Evolutionary conservation across 2,113 vertebrate genomes (phyloP).

Genomic region (Anser cygnoides): DNA sequence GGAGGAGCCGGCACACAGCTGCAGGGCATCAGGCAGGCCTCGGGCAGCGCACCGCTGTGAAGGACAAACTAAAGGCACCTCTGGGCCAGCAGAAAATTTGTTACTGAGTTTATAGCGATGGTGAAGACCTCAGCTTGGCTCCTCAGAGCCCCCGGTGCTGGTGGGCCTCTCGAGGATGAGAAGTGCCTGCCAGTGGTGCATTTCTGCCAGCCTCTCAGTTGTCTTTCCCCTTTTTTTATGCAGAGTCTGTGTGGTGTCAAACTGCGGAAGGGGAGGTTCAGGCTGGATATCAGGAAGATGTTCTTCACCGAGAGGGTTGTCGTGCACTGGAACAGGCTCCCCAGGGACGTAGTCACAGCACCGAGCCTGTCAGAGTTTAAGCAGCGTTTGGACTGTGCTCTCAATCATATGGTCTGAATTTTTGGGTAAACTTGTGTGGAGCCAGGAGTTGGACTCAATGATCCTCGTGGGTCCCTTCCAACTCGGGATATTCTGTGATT

Average conservation of each 20-base stretch:
- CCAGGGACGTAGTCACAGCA: too few relatives aligned
- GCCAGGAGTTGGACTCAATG: too few relatives aligned
- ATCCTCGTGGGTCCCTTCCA: too few relatives aligned
- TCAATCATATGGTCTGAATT: too few relatives aligned
- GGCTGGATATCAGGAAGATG: too few relatives aligned
- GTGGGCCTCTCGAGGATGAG: not conserved
- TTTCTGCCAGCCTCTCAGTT: not conserved
- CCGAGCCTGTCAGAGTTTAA: too few relatives aligned
- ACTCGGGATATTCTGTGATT: too few relatives aligned
- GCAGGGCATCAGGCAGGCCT: not conserved
- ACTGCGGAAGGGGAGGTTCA: too few relatives aligned
- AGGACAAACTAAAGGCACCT: not conserved
- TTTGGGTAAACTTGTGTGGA: too few relatives aligned
- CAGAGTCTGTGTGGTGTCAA: not conserved
- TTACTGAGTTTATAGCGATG: not conserved
- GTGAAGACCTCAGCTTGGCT: not conserved
- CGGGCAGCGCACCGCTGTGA: rapidly evolving
- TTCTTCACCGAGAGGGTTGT: too few relatives aligned
- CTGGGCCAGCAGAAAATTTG: not conserved
- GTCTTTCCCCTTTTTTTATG: not conserved
- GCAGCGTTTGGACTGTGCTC: too few relatives aligned
- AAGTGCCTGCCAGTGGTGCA: rapidly evolving
- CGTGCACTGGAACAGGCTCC: too few relatives aligned
- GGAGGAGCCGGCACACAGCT: not conserved
- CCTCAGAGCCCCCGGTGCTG: not conserved